A percentile compares a stretch with the other conserved stretches of the same genome.
These are phyloP conservation scores for Serripes groenlandicus DNA, from an alignment of 2,888 invertebrate genomes.

Conservation along the genomic window DNA sequence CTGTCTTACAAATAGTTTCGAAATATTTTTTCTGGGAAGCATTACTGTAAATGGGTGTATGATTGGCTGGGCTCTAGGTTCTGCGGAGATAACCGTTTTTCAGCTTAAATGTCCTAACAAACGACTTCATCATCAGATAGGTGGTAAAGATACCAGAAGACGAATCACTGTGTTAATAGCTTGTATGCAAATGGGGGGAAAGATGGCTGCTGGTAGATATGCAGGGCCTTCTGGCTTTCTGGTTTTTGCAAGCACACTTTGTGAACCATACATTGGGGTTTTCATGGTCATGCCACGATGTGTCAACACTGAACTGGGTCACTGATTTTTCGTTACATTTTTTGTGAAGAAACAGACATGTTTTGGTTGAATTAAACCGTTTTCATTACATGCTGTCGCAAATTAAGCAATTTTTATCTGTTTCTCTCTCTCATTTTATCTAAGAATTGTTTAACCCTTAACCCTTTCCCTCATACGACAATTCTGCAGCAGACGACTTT, in stretches of 20 bases:
- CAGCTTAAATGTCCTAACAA: conserved; percentile 52
- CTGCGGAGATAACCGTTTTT: conserved; percentile 42
- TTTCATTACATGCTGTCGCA: too few relatives aligned
- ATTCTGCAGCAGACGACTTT: too few relatives aligned
- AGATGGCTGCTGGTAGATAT: conserved; percentile 48
- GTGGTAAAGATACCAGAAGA: conserved; percentile 60
- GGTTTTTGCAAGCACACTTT: conserved; percentile 22
- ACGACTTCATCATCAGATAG: conserved; percentile 56
- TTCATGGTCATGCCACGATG: conserved; percentile 26
- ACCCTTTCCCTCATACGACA: too few relatives aligned
- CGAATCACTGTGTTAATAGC: conserved; percentile 61
- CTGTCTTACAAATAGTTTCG: conserved; percentile 26
- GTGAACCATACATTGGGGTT: conserved; percentile 17
- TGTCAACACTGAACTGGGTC: conserved; percentile 19
- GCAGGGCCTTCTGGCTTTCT: conserved; percentile 26
- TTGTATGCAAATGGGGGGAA: conserved; percentile 59
- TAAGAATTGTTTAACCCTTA: too few relatives aligned
- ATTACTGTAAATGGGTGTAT: conserved; percentile 39
- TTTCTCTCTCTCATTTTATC: too few relatives aligned
- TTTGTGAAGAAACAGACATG: conserved; percentile 18
- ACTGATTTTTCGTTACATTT: background rate
- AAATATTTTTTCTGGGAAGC: conserved; percentile 27
- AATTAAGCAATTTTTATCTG: too few relatives aligned
- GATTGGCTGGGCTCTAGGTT: conserved; percentile 10
- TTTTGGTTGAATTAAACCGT: conserved; percentile 3